Base-by-base conservation (phyloP, 2,888 invertebrate species). In the Polia nebulosa region DNA sequence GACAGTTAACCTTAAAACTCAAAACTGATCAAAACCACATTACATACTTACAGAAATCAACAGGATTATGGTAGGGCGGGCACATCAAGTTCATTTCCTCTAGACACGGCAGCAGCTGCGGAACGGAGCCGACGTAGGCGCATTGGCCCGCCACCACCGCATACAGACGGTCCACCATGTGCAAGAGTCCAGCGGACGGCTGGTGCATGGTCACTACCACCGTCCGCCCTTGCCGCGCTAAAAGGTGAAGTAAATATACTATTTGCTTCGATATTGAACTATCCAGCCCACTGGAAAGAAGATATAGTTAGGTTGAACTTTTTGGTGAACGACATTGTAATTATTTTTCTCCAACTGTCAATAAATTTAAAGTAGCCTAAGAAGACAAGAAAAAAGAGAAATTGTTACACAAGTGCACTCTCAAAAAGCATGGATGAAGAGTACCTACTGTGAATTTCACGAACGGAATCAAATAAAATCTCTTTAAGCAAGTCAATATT, bases 151-250 rank as follows among this genome's bases (percentile, higher is more conserved):
- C 97, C 0, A 97, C 97, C 22, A 99, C 93, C 39, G 98, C 97
- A 91, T 98, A 99, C 47, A 99, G 92, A 88, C 98, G 97, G 92
- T 99, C 99, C 90, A 99, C 98, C 97, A 98, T 97, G 86, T 97
- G 97, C 84, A 99, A 97, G 52, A 99, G 96, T 57, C 97, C 95
- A 3, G 98, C 98, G 71, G 98, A 98, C 0, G 99, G 99, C 91
- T 99, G 99, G 92, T 99, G 99, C 87, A 99, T 98, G 22, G 98
- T 98, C 87, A 98, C 98, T 64, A 99, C 97, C 71, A 99, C 97
- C 3, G 98, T 99, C 81, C 98, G 96, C 11, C 99, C 99, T 85
- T 98, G 98, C 67, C 96, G 92, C 0, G 99, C 98, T 81, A 99
- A 92, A 78, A 97, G 96, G 91, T 98, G 98, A 59, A 99, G 96